phyloP scores from a whole-genome alignment of 1,140 invertebrate species.

The Scaptomyza graminum region DNA sequence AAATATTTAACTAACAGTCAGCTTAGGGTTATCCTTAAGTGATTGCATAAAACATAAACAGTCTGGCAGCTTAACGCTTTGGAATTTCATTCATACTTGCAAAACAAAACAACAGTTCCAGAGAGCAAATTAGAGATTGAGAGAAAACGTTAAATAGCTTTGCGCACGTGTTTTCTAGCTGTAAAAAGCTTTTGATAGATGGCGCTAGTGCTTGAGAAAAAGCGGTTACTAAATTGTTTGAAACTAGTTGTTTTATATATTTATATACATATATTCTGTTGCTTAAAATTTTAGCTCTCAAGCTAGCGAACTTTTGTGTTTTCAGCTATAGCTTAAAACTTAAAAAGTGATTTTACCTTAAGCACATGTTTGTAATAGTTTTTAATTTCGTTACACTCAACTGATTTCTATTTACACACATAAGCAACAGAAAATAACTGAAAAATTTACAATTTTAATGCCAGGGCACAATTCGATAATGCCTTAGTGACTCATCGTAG shows the following conservation, averaged over 20 bases:
- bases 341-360: neutral
- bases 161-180: conserved; percentile 14
- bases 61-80: conserved; percentile 32
- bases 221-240: neutral
- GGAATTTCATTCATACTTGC: conserved; percentile 55
- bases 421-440: no score
- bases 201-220: conserved; percentile 7
- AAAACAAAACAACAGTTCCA: conserved; percentile 1
- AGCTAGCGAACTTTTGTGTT: no score
- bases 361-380: neutral
- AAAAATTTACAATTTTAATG: conserved; percentile 11
- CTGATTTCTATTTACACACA: neutral
- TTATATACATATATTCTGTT: no score
- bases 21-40: neutral
- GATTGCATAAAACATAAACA: conserved; percentile 28
- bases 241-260: neutral
- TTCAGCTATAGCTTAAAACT: no score
- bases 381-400: neutral
- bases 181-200: conserved; percentile 31
- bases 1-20: neutral
- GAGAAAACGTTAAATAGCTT: conserved; percentile 26
- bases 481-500: conserved; percentile 49
- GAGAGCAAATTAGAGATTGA: conserved; percentile 2
- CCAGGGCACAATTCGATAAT: conserved; percentile 68
- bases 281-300: no score